Base-by-base conservation (phyloP, 1,140 invertebrate genomes). In the Parasteatoda tepidariorum region DNA sequence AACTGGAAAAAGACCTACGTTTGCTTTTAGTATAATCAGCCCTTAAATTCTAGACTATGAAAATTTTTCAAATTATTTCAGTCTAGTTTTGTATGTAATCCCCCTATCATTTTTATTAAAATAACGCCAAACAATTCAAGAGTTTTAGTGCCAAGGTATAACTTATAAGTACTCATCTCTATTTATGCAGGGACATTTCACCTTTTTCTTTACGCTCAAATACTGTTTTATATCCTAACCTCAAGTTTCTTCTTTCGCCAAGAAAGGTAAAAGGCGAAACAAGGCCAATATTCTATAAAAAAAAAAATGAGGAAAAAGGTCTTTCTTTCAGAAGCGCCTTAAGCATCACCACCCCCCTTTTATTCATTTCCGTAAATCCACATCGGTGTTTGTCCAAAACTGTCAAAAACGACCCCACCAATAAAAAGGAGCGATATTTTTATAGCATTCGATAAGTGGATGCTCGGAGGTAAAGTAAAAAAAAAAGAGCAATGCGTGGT, bases 311-410 rank as follows among this genome's bases (percentile, higher is more conserved):
- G 18, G 5, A 11, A 68, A 26, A 26, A 24, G 22, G n/a, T 28
- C 24, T 24, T 41, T 41, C 24, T 28, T 26, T 48, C n/a, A 26
- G 2, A 15, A 59, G n/a, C 24, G 11, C 30, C 22, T n/a, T 71
- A 48, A 41, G 26, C 59, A 78, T 66, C 31, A 24, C 9, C 7
- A 26, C n/a, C 61, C 22, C 22, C 26, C 54, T 78, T 41, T 66
- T 78, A 66, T 78, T 78, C 74, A 78, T 78, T 78, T 66, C 74
- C 74, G 34, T 78, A 78, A 78, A 78, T 78, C 74, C 74, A 54
- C 34, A 66, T 41, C 18, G 33, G 30, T 66, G 74, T 78, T 78
- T 78, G 74, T 78, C 74, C 74, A 48, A 64, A 57, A 75, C 67
- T 78, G 74, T 78, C 74, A 64, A 57, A 75, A 75, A 75, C 73